Evolutionary conservation across 2,797 vertebrate species (phyloP).

Genomic region (Sciaenops ocellatus): DNA sequence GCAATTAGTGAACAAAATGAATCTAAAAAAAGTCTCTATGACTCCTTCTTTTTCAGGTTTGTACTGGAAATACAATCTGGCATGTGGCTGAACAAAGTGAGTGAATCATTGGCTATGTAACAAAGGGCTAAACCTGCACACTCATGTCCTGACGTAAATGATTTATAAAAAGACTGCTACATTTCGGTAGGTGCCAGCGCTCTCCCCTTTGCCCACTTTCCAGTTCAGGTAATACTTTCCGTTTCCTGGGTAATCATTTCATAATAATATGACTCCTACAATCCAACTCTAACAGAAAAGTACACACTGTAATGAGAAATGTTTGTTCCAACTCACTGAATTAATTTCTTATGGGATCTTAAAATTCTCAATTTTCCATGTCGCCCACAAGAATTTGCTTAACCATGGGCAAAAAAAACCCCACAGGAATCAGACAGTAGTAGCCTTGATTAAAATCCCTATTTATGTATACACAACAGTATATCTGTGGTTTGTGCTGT

Average conservation of each 20-base stretch:
- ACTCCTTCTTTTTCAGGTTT: neutral
- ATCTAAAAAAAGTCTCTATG: neutral
- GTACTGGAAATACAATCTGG: conserved; percentile 9
- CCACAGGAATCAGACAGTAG: neutral
- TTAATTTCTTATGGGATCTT: neutral
- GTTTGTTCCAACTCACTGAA: neutral
- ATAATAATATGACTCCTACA: neutral
- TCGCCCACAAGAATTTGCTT: neutral
- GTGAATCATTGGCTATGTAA: conserved; percentile 62
- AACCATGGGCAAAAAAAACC: neutral
- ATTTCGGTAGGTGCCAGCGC: conserved; percentile 29
- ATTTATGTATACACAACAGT: neutral
- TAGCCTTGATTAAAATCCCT: neutral
- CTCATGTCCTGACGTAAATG: conserved; percentile 56
- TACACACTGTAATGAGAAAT: neutral
- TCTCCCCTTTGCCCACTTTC: conserved; percentile 41
- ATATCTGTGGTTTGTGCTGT: neutral
- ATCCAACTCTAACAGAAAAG: neutral
- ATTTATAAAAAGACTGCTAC: conserved; percentile 55
- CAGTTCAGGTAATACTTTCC: conserved; percentile 33
- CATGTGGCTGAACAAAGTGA: conserved; percentile 15
- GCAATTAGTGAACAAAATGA: neutral
- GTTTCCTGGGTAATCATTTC: conserved; percentile 57
- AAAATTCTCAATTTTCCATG: neutral
- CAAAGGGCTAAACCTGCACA: conserved; percentile 52